These are phyloP conservation scores for Stegastes partitus DNA, from an alignment of 2,113 vertebrate species.

Conservation along the genomic window DNA sequence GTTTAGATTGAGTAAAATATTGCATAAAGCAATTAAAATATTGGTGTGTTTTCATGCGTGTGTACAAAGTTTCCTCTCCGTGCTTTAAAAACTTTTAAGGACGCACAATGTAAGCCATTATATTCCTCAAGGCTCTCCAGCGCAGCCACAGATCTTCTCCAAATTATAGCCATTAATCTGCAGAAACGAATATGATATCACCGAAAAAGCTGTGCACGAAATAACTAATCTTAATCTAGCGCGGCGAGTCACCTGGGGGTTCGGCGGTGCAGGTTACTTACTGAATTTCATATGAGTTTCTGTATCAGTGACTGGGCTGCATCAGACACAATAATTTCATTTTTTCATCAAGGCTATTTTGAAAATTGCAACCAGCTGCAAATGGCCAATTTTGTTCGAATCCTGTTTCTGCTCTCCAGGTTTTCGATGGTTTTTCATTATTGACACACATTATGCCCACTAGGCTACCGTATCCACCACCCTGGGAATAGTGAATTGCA, in stretches of 20 bases:
- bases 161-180: constrained; percentile 52
- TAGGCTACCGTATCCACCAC: constrained; percentile 37
- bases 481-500: constrained; percentile 50
- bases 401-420: constrained; percentile 43
- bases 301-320: constrained; percentile 40
- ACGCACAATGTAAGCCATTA: neutral
- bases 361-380: constrained; percentile 64
- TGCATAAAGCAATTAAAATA: no score
- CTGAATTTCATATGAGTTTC: constrained; percentile 36
- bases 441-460: constrained; percentile 65
- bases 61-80: neutral
- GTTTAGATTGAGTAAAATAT: neutral
- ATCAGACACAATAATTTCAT: constrained; percentile 42
- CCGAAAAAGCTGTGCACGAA: constrained; percentile 5
- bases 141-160: neutral
- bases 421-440: constrained; percentile 65
- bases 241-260: constrained; percentile 19
- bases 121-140: constrained; percentile 14
- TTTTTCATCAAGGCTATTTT: constrained; percentile 58
- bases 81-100: neutral
- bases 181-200: constrained; percentile 10
- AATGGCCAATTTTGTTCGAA: constrained; percentile 61
- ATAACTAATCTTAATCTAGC: constrained; percentile 32
- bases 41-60: neutral
- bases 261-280: neutral